These are phyloP conservation scores for Thamnaconus septentrionalis DNA, from an alignment of 2,113 vertebrate genomes.

Conservation along the genomic window DNA sequence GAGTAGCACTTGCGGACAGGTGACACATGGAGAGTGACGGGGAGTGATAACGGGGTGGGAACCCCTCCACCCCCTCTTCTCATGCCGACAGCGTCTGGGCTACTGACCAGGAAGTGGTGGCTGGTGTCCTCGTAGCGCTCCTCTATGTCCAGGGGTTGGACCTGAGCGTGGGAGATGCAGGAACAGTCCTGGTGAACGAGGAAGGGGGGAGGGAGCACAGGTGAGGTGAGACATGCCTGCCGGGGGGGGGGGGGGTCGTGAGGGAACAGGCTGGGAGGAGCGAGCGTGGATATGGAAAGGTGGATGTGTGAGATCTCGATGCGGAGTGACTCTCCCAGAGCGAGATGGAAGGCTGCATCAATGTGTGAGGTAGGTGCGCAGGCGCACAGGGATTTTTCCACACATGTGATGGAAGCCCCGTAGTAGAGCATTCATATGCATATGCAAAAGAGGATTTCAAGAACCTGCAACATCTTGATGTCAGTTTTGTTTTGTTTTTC, in stretches of 20 bases:
- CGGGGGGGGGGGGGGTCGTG: conserved; percentile 8
- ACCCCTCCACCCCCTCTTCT: conserved; percentile 31
- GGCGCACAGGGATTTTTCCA: background rate
- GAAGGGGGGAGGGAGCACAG: conserved; percentile 51
- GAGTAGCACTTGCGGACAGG: too few species aligned
- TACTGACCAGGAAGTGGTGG: conserved; percentile 87
- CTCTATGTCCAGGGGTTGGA: conserved; percentile 89
- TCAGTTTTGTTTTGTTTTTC: too few species aligned
- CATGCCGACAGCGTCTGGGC: conserved; percentile 38
- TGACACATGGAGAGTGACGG: background rate
- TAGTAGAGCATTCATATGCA: too few species aligned
- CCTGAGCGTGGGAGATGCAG: conserved; percentile 90
- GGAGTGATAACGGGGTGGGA: conserved; percentile 1
- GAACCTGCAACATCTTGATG: too few species aligned
- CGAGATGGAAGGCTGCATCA: conserved; percentile 25
- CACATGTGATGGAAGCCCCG: conserved; percentile 4
- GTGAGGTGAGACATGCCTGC: conserved; percentile 67
- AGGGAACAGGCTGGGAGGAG: conserved; percentile 1
- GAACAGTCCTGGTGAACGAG: conserved; percentile 87
- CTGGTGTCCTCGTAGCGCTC: conserved; percentile 85
- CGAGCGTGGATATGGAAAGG: conserved; percentile 15
- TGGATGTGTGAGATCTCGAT: too few species aligned
- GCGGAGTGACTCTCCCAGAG: conserved; percentile 22
- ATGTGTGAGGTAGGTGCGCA: conserved; percentile 1
- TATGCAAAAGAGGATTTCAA: too few species aligned